Base-by-base conservation (phyloP, 2,113 vertebrate species). In the Pampusana beccarii region DNA sequence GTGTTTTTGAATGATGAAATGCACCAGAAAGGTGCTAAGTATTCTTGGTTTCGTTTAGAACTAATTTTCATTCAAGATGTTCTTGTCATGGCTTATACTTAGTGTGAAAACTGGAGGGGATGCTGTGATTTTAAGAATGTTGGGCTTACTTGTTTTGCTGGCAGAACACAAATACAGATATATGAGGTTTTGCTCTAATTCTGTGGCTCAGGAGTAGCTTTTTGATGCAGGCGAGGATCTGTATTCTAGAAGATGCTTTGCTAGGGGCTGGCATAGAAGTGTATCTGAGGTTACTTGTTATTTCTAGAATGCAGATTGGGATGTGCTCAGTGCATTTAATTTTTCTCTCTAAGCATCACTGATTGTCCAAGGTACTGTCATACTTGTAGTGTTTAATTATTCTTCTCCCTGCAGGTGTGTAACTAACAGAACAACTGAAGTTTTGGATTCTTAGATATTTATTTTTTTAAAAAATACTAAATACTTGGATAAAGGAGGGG, bases 21-120 rank as follows among this genome's bases (percentile, higher is more conserved):
- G 74, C 46, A 56, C 54, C 77, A 78, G 60, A 75, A 91, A 91
- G 86, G 71, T 92, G 40, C 44, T 92, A 91, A 93, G 66, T 95
- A 69, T 79, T 90, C 67, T 93, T 86, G 31, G 40, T 97, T 96
- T 93, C 65, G 44, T 92, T 91, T 92, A 42, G 78, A 80, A 91
- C 21, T 91, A 60, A 56, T 93, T 91, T 96, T 94, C 72, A 77
- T 94, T 95, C 4, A 50, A 93, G 34, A 40, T 92, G 51, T 71
- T 96, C 74, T 90, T 92, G 70, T 79, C 54, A 56, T 90, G 71
- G 57, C 46, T 93, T 89, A 46, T 80, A 56, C 23, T 85, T 79
- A 12, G 13, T 88, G 73, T 85, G 73, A 82, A 93, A 91, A 91
- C 46, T 56, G 69, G 44, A 89, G 24, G 12, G 79, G 33, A 56